phyloP scores from a whole-genome alignment of 1,140 invertebrate genomes.

The Vollenhovia emeryi region DNA sequence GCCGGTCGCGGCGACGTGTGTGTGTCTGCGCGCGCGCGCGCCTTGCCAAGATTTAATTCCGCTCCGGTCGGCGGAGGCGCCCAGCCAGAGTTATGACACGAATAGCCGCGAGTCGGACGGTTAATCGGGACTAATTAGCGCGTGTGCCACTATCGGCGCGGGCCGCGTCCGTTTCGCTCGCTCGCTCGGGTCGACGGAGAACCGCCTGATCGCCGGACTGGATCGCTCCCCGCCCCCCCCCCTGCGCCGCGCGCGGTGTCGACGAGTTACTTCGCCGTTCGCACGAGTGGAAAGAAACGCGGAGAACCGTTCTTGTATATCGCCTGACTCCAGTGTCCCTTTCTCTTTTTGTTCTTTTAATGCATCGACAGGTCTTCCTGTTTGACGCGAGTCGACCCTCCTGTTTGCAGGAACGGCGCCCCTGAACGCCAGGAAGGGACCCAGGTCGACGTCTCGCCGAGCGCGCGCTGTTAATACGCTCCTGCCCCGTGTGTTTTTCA shows the following conservation, averaged over 20 bases:
- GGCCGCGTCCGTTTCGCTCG: background rate
- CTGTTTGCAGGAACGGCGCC: background rate
- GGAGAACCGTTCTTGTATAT: too few relatives aligned
- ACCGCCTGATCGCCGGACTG: too few relatives aligned
- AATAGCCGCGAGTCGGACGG: background rate
- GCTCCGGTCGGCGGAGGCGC: background rate
- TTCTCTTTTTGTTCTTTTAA: too few relatives aligned
- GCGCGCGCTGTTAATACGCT: conserved; percentile 26
- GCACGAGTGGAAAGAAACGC: too few relatives aligned
- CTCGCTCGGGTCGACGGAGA: too few relatives aligned
- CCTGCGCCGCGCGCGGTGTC: too few relatives aligned
- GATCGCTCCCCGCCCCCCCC: too few relatives aligned
- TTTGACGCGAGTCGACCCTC: background rate
- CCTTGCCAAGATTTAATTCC: conserved; percentile 15
- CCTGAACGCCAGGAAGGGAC: background rate
- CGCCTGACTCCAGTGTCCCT: too few relatives aligned
- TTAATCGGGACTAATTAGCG: conserved; percentile 11
- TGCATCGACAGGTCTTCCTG: too few relatives aligned
- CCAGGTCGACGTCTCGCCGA: background rate
- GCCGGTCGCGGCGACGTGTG: background rate
- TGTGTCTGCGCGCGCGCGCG: too few relatives aligned
- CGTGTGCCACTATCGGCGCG: background rate
- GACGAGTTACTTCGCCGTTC: too few relatives aligned
- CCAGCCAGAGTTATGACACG: background rate
- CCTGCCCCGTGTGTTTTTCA: conserved; percentile 39